Percentiles rank a stretch among this genome's conserved stretches.
Conservation (phyloP, 2,888 invertebrate species). For the Agapetus fuscipes region DNA sequence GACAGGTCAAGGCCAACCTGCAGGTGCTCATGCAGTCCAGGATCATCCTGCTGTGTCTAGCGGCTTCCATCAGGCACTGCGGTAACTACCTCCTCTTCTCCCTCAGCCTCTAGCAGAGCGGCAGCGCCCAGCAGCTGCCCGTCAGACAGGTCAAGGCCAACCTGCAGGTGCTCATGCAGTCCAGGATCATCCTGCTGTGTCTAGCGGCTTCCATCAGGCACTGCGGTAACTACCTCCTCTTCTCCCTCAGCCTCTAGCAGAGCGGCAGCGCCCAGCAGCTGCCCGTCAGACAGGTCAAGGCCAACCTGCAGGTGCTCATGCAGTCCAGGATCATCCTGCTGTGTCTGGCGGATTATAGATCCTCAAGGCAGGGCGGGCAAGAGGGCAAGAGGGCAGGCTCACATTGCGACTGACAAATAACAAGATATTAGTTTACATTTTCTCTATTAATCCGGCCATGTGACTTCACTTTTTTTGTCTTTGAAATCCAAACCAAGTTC, state of each 20-base stretch:
- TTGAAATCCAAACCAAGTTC: no score
- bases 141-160: constrained; percentile 32
- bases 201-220: constrained; percentile 83
- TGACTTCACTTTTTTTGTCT: no score
- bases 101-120: no score
- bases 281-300: constrained; percentile 25
- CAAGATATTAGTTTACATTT: no score
- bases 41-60: constrained; percentile 68
- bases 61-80: constrained; percentile 82
- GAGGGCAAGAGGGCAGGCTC: no score
- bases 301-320: constrained; percentile 63
- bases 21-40: constrained; percentile 68
- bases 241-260: no score
- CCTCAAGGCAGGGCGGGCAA: constrained; percentile 81
- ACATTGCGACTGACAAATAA: no score
- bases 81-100: constrained; percentile 51
- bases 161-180: constrained; percentile 69
- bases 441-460: no score
- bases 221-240: constrained; percentile 56
- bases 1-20: constrained; percentile 46
- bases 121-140: constrained; percentile 26
- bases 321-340: constrained; percentile 72
- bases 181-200: constrained; percentile 68
- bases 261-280: constrained; percentile 27
- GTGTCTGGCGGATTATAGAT: constrained; percentile 79